Evolutionary conservation across 2,797 vertebrate genomes (phyloP).

Genomic region (Eulemur albifrons): DNA sequence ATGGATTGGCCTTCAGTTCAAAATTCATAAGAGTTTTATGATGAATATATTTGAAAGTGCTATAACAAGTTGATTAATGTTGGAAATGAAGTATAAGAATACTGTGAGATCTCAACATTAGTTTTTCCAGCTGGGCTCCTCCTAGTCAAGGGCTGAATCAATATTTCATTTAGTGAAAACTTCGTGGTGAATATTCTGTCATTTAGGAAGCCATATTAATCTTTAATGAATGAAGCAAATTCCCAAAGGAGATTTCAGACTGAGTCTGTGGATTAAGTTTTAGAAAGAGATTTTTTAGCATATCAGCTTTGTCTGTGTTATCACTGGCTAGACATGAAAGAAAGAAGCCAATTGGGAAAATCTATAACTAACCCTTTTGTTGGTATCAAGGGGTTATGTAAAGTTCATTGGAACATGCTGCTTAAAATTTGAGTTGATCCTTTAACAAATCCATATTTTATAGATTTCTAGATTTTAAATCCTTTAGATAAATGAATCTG

Average conservation of each 20-base stretch:
- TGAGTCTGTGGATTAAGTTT: slow-evolving; percentile 87
- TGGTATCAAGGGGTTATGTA: slow-evolving; percentile 90
- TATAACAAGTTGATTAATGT: slow-evolving; percentile 81
- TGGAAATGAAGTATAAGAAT: slow-evolving; percentile 79
- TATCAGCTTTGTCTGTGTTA: slow-evolving; percentile 92
- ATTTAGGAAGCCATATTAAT: slow-evolving; percentile 90
- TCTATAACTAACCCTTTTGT: slow-evolving; percentile 90
- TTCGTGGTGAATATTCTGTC: slow-evolving; percentile 92
- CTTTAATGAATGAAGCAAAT: slow-evolving; percentile 85
- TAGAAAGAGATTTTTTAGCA: slow-evolving; percentile 87
- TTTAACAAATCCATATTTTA: slow-evolving; percentile 83
- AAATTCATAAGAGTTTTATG: slow-evolving; percentile 49
- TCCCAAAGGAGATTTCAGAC: slow-evolving; percentile 86
- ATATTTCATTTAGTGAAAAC: slow-evolving; percentile 95
- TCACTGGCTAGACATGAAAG: slow-evolving; percentile 93
- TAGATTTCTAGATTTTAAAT: slow-evolving; percentile 76
- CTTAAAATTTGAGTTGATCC: slow-evolving; percentile 81
- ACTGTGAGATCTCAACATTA: slow-evolving; percentile 78
- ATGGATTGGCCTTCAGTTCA: slow-evolving; percentile 5
- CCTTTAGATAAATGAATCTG: slow-evolving; percentile 81
- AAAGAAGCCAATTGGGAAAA: slow-evolving; percentile 85
- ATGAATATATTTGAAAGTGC: slow-evolving; percentile 71
- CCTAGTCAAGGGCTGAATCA: slow-evolving; percentile 81
- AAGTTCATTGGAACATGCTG: slow-evolving; percentile 90
- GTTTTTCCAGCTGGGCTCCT: slow-evolving; percentile 86